Base-by-base conservation (phyloP, 2,888 invertebrate genomes). In the Drosophila robusta region DNA sequence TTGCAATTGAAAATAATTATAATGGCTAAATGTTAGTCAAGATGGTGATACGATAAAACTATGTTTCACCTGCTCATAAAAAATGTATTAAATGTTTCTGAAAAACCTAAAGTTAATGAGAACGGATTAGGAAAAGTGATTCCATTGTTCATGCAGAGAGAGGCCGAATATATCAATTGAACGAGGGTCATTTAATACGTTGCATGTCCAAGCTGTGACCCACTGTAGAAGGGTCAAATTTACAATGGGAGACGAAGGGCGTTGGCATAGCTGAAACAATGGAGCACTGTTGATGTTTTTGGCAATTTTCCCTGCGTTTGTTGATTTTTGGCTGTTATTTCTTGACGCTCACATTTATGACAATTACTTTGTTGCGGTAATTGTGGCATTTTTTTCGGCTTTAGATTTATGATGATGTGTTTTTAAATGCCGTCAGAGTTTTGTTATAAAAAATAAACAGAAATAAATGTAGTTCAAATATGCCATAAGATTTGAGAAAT, bases 381-480 rank as follows among this genome's bases (percentile, higher is more conserved):
- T 75, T 73, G 57, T 58, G 36, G 46, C 54, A 49, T 46, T 54
- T 49, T 44, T 38, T 54, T 58, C 36, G 7, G 8, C 34, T 9
- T 7, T 3, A 55, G 14, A 56, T 61, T 55, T 46, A 52, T 63
- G 75, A 62, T 86, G 77, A 86, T 86, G 87, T 70, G 72, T 70
- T 86, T 86, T 86, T 86, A 86, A 86, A 77, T 79, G 89, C 60
- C 71, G 66, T 39, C 70, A 52, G 70, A 45, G 54, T 65, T 71
- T 69, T 76, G 65, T 74, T 82, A 64, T 75, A 70, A 70, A 70
- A 85, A 77, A 76, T 51, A 76, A 85, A 80, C 61, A 75, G 44
- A 46, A 9, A 56, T 56, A 57, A 61, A 66, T 58, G 34, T 73
- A 66, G 44, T 49, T 61, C 46, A 71, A 44, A 45, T 67, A 32